Evolutionary conservation across 2,888 invertebrate genomes (phyloP).

Genomic region (Melanargia galathea): DNA sequence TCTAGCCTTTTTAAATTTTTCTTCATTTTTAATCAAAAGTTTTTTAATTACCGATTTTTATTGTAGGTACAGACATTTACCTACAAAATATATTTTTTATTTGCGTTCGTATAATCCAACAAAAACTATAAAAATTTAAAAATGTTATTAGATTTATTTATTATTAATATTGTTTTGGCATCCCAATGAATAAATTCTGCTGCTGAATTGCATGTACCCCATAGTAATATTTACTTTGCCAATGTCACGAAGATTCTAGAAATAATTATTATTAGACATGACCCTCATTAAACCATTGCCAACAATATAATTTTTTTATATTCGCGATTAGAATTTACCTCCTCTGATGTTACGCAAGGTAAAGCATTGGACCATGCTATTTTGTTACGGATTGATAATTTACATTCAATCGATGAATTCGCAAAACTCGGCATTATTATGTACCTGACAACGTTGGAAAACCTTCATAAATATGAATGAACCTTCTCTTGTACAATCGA

Average conservation of each 20-base stretch:
- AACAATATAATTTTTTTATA: slow-evolving; percentile 13
- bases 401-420: slow-evolving; percentile 53
- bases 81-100: too few species aligned
- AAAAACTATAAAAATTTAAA: too few species aligned
- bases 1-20: not conserved
- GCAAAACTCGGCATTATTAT: slow-evolving; percentile 48
- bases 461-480: slow-evolving; percentile 51
- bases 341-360: slow-evolving; percentile 17
- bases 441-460: slow-evolving; percentile 47
- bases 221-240: not conserved
- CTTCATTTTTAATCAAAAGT: too few species aligned
- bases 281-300: not conserved
- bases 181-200: too few species aligned
- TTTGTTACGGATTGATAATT: slow-evolving; percentile 49
- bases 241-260: not conserved
- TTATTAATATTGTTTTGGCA: too few species aligned
- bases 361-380: slow-evolving; percentile 30
- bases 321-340: slow-evolving; percentile 20
- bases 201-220: too few species aligned
- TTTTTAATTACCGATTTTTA: too few species aligned
- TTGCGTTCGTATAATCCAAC: too few species aligned
- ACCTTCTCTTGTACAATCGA: slow-evolving; percentile 34
- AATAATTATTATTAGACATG: not conserved
- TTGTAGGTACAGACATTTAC: too few species aligned
- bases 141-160: too few species aligned